These are phyloP conservation scores for Apodemus speciosus DNA, from an alignment of 2,113 vertebrate genomes.

Conservation along the genomic window DNA sequence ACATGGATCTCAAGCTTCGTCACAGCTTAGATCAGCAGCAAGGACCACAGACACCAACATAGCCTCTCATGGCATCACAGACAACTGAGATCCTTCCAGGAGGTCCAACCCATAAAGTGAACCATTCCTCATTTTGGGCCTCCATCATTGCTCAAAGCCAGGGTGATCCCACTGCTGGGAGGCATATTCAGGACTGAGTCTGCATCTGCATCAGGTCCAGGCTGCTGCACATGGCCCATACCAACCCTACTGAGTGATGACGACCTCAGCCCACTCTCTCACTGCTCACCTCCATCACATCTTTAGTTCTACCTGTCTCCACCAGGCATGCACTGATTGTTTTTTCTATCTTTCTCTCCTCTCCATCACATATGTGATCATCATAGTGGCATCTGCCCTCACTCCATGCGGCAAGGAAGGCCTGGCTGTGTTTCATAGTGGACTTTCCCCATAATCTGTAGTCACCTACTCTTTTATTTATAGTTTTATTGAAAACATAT, in stretches of 20 bases:
- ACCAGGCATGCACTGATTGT: background rate
- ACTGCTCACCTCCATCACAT: background rate
- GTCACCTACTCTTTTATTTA: background rate
- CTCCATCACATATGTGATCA: background rate
- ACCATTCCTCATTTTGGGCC: background rate
- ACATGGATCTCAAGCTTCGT: background rate
- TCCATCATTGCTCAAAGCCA: background rate
- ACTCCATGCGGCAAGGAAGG: no score
- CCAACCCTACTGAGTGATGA: background rate
- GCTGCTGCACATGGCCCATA: background rate
- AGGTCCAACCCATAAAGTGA: background rate
- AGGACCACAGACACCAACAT: background rate
- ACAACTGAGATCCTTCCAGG: background rate
- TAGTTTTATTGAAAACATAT: background rate
- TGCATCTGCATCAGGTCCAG: background rate
- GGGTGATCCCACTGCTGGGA: background rate
- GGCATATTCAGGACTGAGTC: background rate
- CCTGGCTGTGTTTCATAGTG: background rate
- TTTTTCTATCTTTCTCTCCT: background rate
- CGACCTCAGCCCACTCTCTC: background rate
- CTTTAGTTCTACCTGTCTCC: background rate
- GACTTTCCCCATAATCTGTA: background rate
- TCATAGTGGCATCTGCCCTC: background rate
- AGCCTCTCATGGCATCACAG: background rate
- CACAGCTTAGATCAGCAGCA: background rate